Conservation (phyloP, 2,888 invertebrate genomes). For the Glomeris marginata region DNA sequence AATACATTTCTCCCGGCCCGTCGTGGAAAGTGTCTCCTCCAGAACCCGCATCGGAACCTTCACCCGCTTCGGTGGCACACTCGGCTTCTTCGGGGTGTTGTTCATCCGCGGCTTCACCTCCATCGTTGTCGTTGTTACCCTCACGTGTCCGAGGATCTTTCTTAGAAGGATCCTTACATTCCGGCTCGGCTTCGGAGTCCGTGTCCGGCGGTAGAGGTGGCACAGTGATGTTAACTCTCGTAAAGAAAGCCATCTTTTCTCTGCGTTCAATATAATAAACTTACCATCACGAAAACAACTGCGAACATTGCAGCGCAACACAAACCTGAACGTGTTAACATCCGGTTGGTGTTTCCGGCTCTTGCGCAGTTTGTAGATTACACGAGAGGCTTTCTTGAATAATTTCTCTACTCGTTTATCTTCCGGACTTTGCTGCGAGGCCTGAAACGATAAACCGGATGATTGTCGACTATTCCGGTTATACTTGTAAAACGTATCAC, state of each 20-base stretch:
- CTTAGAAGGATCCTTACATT: not conserved
- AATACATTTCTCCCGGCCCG: constrained; percentile 6
- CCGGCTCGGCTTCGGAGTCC: constrained; percentile 14
- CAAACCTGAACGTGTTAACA: constrained; percentile 81
- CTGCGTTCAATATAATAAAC: constrained; percentile 35
- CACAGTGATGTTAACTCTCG: constrained; percentile 35
- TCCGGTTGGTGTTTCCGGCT: constrained; percentile 80
- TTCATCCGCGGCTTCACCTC: not conserved
- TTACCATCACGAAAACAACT: not conserved
- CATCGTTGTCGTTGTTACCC: not conserved
- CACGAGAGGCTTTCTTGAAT: constrained; percentile 72
- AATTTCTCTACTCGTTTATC: constrained; percentile 61
- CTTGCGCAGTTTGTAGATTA: constrained; percentile 77
- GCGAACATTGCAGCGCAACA: constrained; percentile 21
- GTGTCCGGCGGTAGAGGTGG: constrained; percentile 20
- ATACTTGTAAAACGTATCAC: too few relatives aligned
- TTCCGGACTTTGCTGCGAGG: constrained; percentile 35
- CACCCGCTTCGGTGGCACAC: too few relatives aligned
- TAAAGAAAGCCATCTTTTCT: constrained; percentile 95
- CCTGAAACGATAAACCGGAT: constrained; percentile 6
- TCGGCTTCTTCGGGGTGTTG: constrained; percentile 2
- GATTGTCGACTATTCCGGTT: too few relatives aligned
- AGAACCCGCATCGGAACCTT: not conserved
- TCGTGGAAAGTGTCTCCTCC: not conserved
- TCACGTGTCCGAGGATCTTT: constrained; percentile 23